Evolutionary conservation across 1,140 invertebrate species (phyloP), one percentile per base, ranked within the genome.

Genomic region (Scaptomyza hsui): DNA sequence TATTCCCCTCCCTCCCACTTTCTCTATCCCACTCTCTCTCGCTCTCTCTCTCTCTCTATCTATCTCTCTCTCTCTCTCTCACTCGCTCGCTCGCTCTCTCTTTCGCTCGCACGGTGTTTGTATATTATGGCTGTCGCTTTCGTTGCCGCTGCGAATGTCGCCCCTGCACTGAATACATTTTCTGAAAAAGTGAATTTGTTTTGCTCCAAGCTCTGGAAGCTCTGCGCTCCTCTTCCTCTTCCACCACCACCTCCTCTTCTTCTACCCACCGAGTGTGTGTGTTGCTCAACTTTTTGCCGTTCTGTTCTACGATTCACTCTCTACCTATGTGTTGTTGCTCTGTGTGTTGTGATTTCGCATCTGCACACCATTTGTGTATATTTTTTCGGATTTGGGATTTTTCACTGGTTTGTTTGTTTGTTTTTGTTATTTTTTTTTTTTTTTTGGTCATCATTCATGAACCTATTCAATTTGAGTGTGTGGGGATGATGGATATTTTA

Each of bases 91-190:
- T 37, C 32, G 7, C 12, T n/a, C 12, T 37, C 32, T 15, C 19
- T 29, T 6, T 41, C 42, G n/a, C 24, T 6, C 24, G 24, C 24
- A 4, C 4, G 32, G 57, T 71, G 44, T 47, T 51, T 51, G 55
- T 61, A 39, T 69, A 59, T 52, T 86, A 74, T 85, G 77, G 77
- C 82, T 86, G 82, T 81, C 82, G 82, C 67, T 88, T 86, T 86
- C 82, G 82, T 86, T 86, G 82, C 82, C 75, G 73, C 78, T 88
- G 82, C 78, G 82, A 88, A 89, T 88, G 82, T 88, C 83, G 82
- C 82, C 82, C 82, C 82, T 88, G 82, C 82, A 88, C 82, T 88
- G 83, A 88, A 88, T 88, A 88, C 82, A 88, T 88, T 88, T 88
- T 88, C 57, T 49, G 48, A 88, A 82, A 83, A 78, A 70, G 64